Evolutionary conservation across 2,113 vertebrate species (phyloP).

Genomic region (Thalassarche chlororhynchos): DNA sequence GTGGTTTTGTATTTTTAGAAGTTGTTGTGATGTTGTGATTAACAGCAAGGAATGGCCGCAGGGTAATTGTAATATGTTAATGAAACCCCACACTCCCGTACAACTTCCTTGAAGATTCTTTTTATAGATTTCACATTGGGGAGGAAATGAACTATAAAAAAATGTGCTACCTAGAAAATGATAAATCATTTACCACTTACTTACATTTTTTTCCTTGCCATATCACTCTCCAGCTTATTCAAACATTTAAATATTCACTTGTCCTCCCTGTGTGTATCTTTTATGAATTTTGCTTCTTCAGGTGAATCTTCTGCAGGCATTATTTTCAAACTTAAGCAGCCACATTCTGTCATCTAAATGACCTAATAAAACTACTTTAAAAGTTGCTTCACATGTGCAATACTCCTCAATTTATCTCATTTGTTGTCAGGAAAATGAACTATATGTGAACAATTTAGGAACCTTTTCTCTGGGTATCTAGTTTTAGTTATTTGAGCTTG

Average conservation of each 20-base stretch:
- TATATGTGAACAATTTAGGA: not conserved
- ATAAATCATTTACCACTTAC: slow-evolving; percentile 48
- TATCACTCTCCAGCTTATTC: slow-evolving; percentile 2
- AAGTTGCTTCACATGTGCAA: not conserved
- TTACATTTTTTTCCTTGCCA: not conserved
- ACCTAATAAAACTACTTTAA: slow-evolving; percentile 8
- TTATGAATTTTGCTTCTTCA: slow-evolving; percentile 12
- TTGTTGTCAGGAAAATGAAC: not conserved
- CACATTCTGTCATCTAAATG: not conserved
- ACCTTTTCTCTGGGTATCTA: not conserved
- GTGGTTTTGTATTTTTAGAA: slow-evolving; percentile 57
- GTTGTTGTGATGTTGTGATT: slow-evolving; percentile 58
- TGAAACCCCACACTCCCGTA: slow-evolving; percentile 35
- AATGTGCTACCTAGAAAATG: slow-evolving; percentile 51
- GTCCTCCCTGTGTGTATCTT: not conserved
- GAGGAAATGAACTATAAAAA: slow-evolving; percentile 70
- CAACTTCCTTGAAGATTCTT: slow-evolving; percentile 63
- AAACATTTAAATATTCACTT: slow-evolving; percentile 39
- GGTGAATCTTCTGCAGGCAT: not conserved
- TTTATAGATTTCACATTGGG: slow-evolving; percentile 63
- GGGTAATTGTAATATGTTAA: slow-evolving; percentile 55
- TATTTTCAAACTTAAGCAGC: not conserved
- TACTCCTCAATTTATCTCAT: not conserved
- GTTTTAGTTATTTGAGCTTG: slow-evolving; percentile 2
- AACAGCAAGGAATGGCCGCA: slow-evolving; percentile 59